These are phyloP conservation scores for Drosophila gunungcola DNA, from an alignment of 1,140 invertebrate species.

Conservation along the genomic window DNA sequence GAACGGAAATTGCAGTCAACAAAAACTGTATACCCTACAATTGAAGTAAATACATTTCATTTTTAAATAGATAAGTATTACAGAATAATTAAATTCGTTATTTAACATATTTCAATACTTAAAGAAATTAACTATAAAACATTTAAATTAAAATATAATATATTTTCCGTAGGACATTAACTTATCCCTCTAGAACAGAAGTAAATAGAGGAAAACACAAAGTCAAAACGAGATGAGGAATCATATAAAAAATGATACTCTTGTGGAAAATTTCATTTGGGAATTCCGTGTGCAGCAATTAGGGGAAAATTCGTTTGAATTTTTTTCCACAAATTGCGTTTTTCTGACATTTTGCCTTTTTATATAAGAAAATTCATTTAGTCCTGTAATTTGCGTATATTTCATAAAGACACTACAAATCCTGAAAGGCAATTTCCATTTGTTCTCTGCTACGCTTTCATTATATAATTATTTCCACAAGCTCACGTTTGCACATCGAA, in stretches of 20 bases:
- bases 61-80: neutral
- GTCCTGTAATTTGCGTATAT: conserved; percentile 37
- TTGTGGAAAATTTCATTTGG: conserved; percentile 73
- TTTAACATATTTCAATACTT: neutral
- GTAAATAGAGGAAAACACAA: neutral
- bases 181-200: neutral
- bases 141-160: neutral
- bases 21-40: neutral
- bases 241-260: conserved; percentile 65
- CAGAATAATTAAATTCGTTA: neutral
- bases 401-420: conserved; percentile 4
- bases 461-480: conserved; percentile 67
- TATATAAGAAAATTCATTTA: conserved; percentile 59
- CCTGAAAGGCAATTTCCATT: conserved; percentile 33
- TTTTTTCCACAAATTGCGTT: conserved; percentile 18
- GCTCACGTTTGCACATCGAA: conserved; percentile 45
- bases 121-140: neutral
- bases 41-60: neutral
- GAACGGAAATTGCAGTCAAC: conserved; percentile 9
- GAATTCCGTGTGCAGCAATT: conserved; percentile 77
- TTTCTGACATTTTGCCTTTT: conserved; percentile 19
- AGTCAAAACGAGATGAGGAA: conserved; percentile 50
- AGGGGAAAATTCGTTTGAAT: conserved; percentile 51
- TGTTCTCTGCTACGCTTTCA: conserved; percentile 22
- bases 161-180: neutral